Percentiles rank a stretch among this genome's conserved stretches.
Conservation (phyloP, 2,113 vertebrate genomes). For the western clawed frog (Xenopus tropicalis) region DNA sequence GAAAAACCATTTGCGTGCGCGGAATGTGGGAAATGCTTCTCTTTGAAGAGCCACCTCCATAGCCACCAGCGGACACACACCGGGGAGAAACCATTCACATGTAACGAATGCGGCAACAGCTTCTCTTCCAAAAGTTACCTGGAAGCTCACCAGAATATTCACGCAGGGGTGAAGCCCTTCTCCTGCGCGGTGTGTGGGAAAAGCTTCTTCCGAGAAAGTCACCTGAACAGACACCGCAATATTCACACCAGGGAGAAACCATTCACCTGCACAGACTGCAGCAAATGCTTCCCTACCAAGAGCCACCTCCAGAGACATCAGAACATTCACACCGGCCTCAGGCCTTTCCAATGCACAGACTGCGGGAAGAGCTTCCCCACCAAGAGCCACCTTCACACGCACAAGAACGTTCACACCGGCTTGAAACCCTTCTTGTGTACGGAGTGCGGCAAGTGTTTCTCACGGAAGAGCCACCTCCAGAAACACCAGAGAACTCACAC, state of each 20-base stretch:
- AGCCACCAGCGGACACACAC: too few relatives aligned
- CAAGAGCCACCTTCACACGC: not conserved
- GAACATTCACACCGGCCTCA: conserved; percentile 6
- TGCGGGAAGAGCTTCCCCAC: not conserved
- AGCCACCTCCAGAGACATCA: not conserved
- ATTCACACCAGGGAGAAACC: conserved; percentile 18
- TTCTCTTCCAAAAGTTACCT: not conserved
- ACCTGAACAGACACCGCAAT: not conserved
- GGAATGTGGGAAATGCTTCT: not conserved
- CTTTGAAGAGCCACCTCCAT: too few relatives aligned
- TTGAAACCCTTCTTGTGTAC: not conserved
- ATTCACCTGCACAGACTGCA: conserved; percentile 1
- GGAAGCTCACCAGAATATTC: conserved; percentile 1
- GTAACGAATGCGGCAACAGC: not conserved
- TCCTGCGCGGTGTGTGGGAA: conserved; percentile 7
- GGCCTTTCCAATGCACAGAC: not conserved
- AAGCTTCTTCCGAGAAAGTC: not conserved
- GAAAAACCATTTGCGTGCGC: not conserved
- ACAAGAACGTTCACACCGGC: not conserved
- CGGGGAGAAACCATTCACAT: too few relatives aligned
- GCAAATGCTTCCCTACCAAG: conserved; percentile 1
- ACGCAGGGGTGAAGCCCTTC: conserved; percentile 15
- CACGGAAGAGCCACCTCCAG: not conserved
- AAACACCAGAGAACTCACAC: too few relatives aligned
- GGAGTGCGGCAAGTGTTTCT: not conserved